Percentiles rank a stretch among this genome's conserved stretches.
Conservation (phyloP, 1,140 invertebrate genomes). For the Spodoptera frugiperda region DNA sequence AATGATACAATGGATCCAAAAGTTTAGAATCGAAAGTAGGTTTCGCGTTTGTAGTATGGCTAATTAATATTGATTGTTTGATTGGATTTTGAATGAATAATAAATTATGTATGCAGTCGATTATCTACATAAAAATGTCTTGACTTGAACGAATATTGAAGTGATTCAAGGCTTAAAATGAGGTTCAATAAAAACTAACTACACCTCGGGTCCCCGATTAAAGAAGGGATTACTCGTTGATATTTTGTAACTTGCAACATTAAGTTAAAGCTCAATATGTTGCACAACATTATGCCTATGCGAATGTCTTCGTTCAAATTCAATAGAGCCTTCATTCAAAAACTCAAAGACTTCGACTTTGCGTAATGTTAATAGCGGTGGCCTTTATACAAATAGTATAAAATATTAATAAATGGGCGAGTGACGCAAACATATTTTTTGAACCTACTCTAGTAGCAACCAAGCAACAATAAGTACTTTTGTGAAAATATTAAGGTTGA, state of each 20-base stretch:
- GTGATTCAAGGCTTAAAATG: too few relatives aligned
- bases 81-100: too few relatives aligned
- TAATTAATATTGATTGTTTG: too few relatives aligned
- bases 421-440: not conserved
- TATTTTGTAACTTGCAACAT: slow-evolving; percentile 14
- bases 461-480: not conserved
- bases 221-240: not conserved
- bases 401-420: not conserved
- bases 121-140: too few relatives aligned
- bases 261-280: not conserved
- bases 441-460: not conserved
- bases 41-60: too few relatives aligned
- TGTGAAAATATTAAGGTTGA: slow-evolving; percentile 4
- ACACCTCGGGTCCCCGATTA: too few relatives aligned
- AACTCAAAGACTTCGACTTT: not conserved
- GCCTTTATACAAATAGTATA: not conserved
- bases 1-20: too few relatives aligned
- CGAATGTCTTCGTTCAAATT: slow-evolving; percentile 6
- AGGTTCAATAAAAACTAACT: too few relatives aligned
- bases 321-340: slow-evolving; percentile 8
- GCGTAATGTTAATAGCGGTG: not conserved
- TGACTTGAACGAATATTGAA: too few relatives aligned
- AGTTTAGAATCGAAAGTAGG: too few relatives aligned
- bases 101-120: too few relatives aligned
- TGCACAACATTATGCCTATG: not conserved